phyloP scores from a whole-genome alignment of 2,888 invertebrate species.

The Caenorhabditis sulstoni region DNA sequence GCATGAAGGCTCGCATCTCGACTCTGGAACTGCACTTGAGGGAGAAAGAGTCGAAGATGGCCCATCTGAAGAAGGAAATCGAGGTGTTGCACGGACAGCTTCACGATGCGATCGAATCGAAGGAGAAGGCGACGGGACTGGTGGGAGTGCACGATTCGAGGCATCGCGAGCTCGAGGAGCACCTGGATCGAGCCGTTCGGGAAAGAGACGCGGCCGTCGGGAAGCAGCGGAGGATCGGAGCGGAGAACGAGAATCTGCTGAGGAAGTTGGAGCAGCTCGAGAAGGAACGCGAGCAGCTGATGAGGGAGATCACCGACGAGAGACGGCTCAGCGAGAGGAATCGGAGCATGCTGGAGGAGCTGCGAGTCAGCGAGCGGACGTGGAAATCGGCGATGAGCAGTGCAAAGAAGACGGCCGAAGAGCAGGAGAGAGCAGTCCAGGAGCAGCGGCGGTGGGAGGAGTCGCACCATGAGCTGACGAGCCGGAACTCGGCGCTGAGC shows the following conservation, averaged over 20 bases:
- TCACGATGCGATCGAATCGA: constrained; percentile 39
- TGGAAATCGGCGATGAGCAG: constrained; percentile 63
- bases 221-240: constrained; percentile 31
- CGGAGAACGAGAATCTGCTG: constrained; percentile 49
- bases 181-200: constrained; percentile 28
- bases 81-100: constrained; percentile 47
- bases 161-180: constrained; percentile 55
- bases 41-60: constrained; percentile 67
- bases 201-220: constrained; percentile 35
- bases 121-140: constrained; percentile 27
- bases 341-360: constrained; percentile 55
- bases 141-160: constrained; percentile 36
- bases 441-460: constrained; percentile 53
- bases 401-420: constrained; percentile 45
- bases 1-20: constrained; percentile 59
- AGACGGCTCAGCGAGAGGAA: constrained; percentile 51
- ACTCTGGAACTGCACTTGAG: constrained; percentile 67
- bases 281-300: constrained; percentile 48
- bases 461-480: constrained; percentile 38
- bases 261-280: constrained; percentile 50
- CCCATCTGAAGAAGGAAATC: constrained; percentile 60
- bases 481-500: constrained; percentile 27
- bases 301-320: constrained; percentile 50
- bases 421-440: constrained; percentile 36
- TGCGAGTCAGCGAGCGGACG: constrained; percentile 58